Percentiles rank a stretch among this genome's conserved stretches.
phyloP scores from a whole-genome alignment of 2,113 vertebrate genomes.

The Pelecanus crispus region DNA sequence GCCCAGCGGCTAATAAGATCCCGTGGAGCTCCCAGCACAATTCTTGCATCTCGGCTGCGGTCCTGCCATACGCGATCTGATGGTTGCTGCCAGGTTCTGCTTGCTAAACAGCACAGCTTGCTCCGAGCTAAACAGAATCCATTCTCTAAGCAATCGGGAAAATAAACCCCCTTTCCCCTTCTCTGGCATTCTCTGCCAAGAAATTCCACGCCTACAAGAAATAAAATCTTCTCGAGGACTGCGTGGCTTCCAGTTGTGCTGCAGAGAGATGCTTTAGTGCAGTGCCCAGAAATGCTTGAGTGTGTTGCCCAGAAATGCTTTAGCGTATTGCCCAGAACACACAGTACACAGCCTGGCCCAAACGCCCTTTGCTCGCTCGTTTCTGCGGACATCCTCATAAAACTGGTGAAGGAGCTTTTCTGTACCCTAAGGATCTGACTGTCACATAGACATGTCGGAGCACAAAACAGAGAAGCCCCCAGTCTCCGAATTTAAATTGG shows the following conservation, averaged over 20 bases:
- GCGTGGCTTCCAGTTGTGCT: not conserved
- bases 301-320: not conserved
- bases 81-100: not conserved
- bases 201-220: too few relatives aligned
- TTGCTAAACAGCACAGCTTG: not conserved
- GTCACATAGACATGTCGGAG: too few relatives aligned
- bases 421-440: too few relatives aligned
- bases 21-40: not conserved
- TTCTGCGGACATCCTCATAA: not conserved
- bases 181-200: not conserved
- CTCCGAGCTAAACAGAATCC: not conserved
- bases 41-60: not conserved
- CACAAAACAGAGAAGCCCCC: not conserved
- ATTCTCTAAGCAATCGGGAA: not conserved
- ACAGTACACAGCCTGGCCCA: not conserved
- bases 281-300: too few relatives aligned
- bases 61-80: not conserved
- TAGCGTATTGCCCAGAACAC: rapidly evolving
- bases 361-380: rapidly evolving
- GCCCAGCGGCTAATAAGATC: too few relatives aligned
- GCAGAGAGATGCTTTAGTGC: rapidly evolving
- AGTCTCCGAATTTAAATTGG: not conserved
- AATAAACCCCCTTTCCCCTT: not conserved
- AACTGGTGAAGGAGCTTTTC: not conserved
- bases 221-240: not conserved